Evolutionary conservation across 2,113 vertebrate genomes (phyloP), one percentile per base, ranked within the genome.

Genomic region (Jacana jacana): DNA sequence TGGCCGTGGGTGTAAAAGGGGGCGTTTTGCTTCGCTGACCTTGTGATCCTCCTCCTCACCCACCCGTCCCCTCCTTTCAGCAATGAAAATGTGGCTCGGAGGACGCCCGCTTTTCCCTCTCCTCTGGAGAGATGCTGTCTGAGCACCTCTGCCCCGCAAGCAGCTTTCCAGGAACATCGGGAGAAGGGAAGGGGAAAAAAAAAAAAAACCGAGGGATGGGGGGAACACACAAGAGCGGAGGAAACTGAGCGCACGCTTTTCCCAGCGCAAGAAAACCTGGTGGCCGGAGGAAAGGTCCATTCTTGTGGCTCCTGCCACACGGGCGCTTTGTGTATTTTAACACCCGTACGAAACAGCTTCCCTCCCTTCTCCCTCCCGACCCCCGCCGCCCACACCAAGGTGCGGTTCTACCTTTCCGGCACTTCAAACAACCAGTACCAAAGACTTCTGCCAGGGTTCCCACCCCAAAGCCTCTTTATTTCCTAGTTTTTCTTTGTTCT

Each of bases 81-180:
- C 31, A 25, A 31, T 6, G 81, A 81, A 93, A 95, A 95, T 91
- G 92, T 68, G 87, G 93, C 23, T 81, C 49, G 16, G 54, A 57
- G 40, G 37, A 39, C 70, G 52, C 66, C 66, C 37, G 70, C 61
- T 79, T 30, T 22, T 42, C 16, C 16, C 10, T 48, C 24, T 55
- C 3, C 42, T 68, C 69, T 0, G 28, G 35, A 51, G 55, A 61
- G 92, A 96, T 91, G 77, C 89, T 95, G 58, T 17, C 46, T 20
- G 71, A 85, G 57, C 48, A 68, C 71, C 89, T 64, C 89, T 84
- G 68, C 66, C 30, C 60, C 39, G 11, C 40, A 35, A 91, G 81
- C 54, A 57, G 96, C 97, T 97, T 97, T 98, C 97, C 96, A 97
- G 96, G 97, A 98, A 97, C 79, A 71, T 25, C n/a, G n/a, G 24